Base-by-base conservation (phyloP, 92 coral and sea anemone species). In the Porites evermanni region DNA sequence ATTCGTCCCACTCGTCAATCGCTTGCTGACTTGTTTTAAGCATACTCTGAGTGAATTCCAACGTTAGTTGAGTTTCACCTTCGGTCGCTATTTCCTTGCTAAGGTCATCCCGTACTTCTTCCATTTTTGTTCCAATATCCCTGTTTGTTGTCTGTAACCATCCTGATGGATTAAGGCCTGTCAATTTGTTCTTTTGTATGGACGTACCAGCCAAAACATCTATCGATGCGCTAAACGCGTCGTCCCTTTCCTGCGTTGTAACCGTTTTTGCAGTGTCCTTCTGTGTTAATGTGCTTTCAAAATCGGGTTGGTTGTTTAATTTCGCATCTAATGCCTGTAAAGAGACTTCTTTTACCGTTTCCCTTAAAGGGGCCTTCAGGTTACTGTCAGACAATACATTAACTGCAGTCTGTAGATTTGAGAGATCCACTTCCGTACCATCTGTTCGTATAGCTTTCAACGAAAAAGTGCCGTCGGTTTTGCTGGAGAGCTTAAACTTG, bases 1-100 rank as follows among this genome's bases (percentile, higher is more conserved):
- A 70, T 2, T 78, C 12, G 1, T 67, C 26, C 91, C 91, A 88
- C 47, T 58, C 72, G 21, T 38, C 52, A 8, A 74, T 74, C 0
- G 77, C 84, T 65, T 19, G 76, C 4, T 76, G 26, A 3, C 52
- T 20, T 19, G 44, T 75, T 58, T 67, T 50, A 1, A 83, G 71
- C 69, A 83, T 67, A 56, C 84, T 88, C 63, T 80, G 83, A 29
- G 91, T 77, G 19, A 88, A 59, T 88, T 88, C 91, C 58, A 53
- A 76, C 19, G 61, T 67, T 6, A 83, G 44, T 67, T 74, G 67
- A 2, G 88, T 75, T 2, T 75, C 54, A 8, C 14, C 50, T 47
- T 47, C 80, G 20, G 12, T 53, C 58, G 52, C 54, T 13, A 88
- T 60, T 23, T 77, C 19, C 7, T 3, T 7, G 60, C 68, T 88